phyloP scores from a whole-genome alignment of 1,140 invertebrate species.

The Ostrea denselamellosa region DNA sequence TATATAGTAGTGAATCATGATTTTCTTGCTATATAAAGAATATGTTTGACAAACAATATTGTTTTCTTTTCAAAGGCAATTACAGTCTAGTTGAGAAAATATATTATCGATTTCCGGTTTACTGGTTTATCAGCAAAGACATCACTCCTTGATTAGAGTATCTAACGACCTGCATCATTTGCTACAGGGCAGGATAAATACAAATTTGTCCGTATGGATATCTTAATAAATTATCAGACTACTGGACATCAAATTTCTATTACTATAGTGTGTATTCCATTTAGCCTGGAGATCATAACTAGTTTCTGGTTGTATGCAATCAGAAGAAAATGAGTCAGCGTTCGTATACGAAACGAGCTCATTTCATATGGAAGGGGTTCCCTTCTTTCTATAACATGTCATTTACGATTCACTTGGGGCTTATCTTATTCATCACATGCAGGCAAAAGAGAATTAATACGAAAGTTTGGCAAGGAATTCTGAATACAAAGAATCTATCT shows the following conservation, averaged over 20 bases:
- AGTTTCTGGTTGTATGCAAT: not conserved
- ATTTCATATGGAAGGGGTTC: constrained; percentile 15
- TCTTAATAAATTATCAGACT: constrained; percentile 12
- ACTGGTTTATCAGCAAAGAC: not conserved
- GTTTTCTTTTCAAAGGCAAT: constrained; percentile 8
- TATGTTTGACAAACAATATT: not conserved
- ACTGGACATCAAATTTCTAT: constrained; percentile 15
- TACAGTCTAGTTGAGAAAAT: constrained; percentile 19
- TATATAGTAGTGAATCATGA: not conserved
- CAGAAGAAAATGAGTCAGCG: not conserved
- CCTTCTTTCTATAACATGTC: not conserved
- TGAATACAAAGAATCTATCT: not conserved
- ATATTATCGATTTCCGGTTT: not conserved
- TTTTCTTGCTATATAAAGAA: not conserved
- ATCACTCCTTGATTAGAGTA: not conserved
- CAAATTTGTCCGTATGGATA: constrained; percentile 16
- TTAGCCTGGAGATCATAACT: not conserved
- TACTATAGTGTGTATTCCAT: not conserved
- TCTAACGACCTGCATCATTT: constrained; percentile 16
- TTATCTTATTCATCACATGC: not conserved
- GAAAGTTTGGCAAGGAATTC: not conserved
- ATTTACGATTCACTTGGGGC: constrained; percentile 5
- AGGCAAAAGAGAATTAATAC: not conserved
- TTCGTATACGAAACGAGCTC: constrained; percentile 3
- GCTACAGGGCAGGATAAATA: constrained; percentile 18